A percentile compares a stretch with the other conserved stretches of the same genome.
Conservation (phyloP, 2,888 invertebrate species). For the Tipula vernalis region DNA sequence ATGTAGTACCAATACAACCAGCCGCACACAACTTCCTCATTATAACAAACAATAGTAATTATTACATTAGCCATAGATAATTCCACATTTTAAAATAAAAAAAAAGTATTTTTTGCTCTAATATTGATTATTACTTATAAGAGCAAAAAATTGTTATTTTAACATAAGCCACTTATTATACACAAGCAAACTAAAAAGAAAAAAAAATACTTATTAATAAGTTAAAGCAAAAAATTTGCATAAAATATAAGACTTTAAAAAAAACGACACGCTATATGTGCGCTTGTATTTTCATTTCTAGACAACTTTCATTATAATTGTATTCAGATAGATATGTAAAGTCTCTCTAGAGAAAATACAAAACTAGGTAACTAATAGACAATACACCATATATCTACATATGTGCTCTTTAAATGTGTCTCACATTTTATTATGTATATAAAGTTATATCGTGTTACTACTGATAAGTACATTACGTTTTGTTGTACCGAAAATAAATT, state of each 20-base stretch:
- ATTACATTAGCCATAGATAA: background rate
- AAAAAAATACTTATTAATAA: background rate
- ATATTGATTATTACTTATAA: background rate
- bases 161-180: background rate
- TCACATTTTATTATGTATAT: background rate
- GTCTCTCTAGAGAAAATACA: background rate
- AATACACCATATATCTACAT: background rate
- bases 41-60: background rate
- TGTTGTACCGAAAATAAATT: background rate
- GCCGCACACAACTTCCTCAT: background rate
- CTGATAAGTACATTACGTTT: background rate
- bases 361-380: background rate
- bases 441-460: background rate
- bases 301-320: constrained; percentile 4
- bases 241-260: background rate
- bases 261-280: background rate
- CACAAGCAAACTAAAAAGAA: background rate
- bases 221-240: background rate
- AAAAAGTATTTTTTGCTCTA: background rate
- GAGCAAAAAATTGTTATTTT: background rate
- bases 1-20: background rate
- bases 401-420: background rate
- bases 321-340: background rate
- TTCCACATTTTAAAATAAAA: background rate
- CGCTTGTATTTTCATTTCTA: background rate